Evolutionary conservation across 2,797 vertebrate species (phyloP).

Genomic region (Remorina albescens): DNA sequence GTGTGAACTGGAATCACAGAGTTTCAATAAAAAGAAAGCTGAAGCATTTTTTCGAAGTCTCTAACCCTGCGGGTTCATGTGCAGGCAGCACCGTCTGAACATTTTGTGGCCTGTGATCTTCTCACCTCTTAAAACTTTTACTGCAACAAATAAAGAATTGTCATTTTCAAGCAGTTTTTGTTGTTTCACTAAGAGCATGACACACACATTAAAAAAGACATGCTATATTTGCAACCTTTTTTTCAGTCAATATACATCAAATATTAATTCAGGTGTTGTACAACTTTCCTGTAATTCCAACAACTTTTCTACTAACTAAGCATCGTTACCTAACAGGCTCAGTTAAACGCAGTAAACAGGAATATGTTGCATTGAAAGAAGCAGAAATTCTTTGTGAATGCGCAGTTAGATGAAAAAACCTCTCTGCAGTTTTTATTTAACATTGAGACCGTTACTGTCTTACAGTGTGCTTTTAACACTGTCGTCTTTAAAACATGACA

Average conservation of each 20-base stretch:
- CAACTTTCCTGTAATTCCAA: background rate
- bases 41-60: constrained; percentile 6
- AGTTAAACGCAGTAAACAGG: background rate
- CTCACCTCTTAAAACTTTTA: background rate
- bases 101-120: constrained; percentile 34
- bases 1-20: constrained; percentile 2
- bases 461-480: background rate
- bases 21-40: constrained; percentile 30
- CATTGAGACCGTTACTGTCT: background rate
- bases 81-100: constrained; percentile 10
- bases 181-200: background rate
- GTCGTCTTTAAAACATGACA: background rate
- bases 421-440: background rate
- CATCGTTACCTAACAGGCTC: background rate
- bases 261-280: background rate
- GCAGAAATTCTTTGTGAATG: background rate
- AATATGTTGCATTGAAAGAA: background rate
- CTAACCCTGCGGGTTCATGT: background rate
- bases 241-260: background rate
- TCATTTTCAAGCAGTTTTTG: background rate
- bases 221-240: background rate
- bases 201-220: constrained; percentile 1
- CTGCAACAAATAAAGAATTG: background rate
- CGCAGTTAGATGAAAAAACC: background rate
- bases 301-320: no score